phyloP scores from a whole-genome alignment of 2,797 vertebrate species.

The Rhinophrynus dorsalis region DNA sequence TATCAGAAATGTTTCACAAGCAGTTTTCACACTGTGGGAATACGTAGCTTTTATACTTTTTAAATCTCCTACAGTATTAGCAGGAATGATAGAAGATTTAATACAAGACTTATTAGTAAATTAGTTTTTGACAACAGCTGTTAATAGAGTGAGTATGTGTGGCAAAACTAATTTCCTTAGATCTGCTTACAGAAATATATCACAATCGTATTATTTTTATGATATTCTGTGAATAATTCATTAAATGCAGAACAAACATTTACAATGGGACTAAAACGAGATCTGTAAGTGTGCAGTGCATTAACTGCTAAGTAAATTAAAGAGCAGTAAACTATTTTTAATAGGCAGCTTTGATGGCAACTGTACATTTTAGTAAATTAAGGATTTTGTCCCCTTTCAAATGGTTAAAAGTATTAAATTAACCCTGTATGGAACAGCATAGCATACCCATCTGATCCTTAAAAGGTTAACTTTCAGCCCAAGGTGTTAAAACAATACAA shows the following conservation, averaged over 20 bases:
- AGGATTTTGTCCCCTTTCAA: too few species aligned
- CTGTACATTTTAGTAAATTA: conserved; percentile 6
- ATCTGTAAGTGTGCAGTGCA: conserved; percentile 43
- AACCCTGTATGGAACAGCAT: too few species aligned
- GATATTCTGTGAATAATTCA: conserved; percentile 50
- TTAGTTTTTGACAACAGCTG: conserved; percentile 35
- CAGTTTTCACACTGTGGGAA: conserved; percentile 45
- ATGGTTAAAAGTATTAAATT: too few species aligned
- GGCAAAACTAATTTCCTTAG: conserved; percentile 44
- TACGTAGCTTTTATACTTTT: conserved; percentile 23
- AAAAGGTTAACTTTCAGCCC: too few species aligned
- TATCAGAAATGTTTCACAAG: conserved; percentile 28
- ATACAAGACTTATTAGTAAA: conserved; percentile 45
- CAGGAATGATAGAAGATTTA: conserved; percentile 30
- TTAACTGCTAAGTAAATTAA: conserved; percentile 48
- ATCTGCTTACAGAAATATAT: conserved; percentile 47
- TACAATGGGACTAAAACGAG: conserved; percentile 49
- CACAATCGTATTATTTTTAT: conserved; percentile 49
- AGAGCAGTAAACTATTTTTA: conserved; percentile 41
- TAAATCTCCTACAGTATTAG: conserved; percentile 22
- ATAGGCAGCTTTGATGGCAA: conserved; percentile 18
- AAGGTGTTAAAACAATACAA: too few species aligned
- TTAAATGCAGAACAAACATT: conserved; percentile 48
- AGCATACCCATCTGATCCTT: too few species aligned
- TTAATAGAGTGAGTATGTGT: conserved; percentile 43